These are phyloP conservation scores for Podarcis cretensis DNA, from an alignment of 2,113 vertebrate species.

Conservation along the genomic window DNA sequence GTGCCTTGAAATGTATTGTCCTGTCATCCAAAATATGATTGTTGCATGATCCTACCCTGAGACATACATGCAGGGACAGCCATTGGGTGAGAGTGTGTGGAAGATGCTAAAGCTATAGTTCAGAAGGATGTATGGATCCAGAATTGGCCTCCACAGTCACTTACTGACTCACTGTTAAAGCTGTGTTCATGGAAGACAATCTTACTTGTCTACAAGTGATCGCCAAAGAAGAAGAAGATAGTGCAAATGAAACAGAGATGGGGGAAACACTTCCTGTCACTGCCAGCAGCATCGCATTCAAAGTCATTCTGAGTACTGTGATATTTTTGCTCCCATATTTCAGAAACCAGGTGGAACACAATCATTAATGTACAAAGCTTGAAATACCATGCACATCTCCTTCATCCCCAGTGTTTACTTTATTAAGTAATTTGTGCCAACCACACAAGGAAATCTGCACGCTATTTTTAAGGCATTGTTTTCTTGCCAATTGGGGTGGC, in stretches of 20 bases:
- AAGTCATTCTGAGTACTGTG: background rate
- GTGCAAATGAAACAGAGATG: background rate
- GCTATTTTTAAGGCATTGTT: background rate
- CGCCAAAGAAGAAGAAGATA: background rate
- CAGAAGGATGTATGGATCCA: background rate
- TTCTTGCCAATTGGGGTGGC: slow-evolving; percentile 5
- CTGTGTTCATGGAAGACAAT: too few relatives aligned
- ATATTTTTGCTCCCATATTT: background rate
- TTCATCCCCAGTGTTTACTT: background rate
- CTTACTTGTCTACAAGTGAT: too few relatives aligned
- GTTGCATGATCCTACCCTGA: background rate
- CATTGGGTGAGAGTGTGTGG: too few relatives aligned
- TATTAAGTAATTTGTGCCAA: background rate
- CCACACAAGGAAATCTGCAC: background rate
- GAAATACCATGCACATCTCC: background rate
- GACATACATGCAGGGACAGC: background rate
- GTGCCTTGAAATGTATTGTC: background rate
- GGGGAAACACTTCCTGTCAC: background rate
- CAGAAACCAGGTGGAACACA: background rate
- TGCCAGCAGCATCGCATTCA: background rate
- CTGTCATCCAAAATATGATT: background rate
- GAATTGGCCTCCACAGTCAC: too few relatives aligned
- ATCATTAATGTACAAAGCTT: background rate
- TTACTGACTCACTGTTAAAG: too few relatives aligned
- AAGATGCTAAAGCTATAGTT: background rate